Evolutionary conservation across 2,797 vertebrate species (phyloP), one percentile per base, ranked within the genome.

Genomic region (Scomberomorus guttatus): DNA sequence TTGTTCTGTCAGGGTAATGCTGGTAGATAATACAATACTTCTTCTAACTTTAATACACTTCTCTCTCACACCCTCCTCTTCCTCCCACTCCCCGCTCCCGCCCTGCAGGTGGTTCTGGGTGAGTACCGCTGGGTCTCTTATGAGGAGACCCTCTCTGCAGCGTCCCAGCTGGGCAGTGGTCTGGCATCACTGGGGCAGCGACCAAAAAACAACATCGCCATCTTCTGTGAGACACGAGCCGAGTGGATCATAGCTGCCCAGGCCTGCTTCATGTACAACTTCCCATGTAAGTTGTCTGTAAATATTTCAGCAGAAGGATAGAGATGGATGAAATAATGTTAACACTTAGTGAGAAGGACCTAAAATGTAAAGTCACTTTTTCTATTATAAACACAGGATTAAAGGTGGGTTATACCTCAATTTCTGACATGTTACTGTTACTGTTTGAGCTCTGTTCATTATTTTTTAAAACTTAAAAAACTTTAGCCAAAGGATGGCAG

Each of bases 231-330:
- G 94, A 99, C 98, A 0, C 93, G 97, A 80, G 96, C 97, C 0
- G 97, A 99, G 86, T 99, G 98, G 98, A 95, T 99, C 82, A 96
- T 99, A 5, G 91, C 95, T 1, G 98, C 98, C 0, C 97, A 97
- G 92, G 97, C 97, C 46, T 99, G 98, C 92, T 99, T 99, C 75
- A 97, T 97, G 95, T 93, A 96, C 92, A 99, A 97, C 92, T 99
- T 98, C 85, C 97, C 96, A 82, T 88, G 98, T 98, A 93, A 89
- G 97, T 74, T 2, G 18, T 20, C 6, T 8, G 7, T 8, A 50
- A 50, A 20, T 20, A 20, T 50, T 8, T 50, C 46, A 50, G 3
- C 17, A n/a, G 4, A 3, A 50, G 46, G 46, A 50, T 0, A 18
- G 17, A 22, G 13, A 9, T 13, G 10, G 46, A 6, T 15, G 2